Evolutionary conservation across 2,797 vertebrate species (phyloP).

Genomic region (Gymnopithys bicolor): DNA sequence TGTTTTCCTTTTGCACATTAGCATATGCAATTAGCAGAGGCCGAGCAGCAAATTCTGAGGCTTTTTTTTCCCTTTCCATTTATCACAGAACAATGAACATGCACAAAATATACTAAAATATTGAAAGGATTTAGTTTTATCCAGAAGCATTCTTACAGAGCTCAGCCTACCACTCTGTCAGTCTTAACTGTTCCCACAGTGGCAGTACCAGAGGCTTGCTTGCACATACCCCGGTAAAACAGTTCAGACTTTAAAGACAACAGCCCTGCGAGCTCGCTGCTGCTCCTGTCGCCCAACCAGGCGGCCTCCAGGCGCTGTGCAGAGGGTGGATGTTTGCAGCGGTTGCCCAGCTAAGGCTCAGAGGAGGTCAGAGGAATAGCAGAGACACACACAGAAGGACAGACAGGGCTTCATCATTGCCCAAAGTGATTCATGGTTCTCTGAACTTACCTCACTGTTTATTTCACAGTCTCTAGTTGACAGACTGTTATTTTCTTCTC

Average conservation of each 20-base stretch:
- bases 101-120: not conserved
- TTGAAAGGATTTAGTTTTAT: not conserved
- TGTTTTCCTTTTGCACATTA: not conserved
- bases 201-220: not conserved
- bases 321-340: not conserved
- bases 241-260: not conserved
- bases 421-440: not conserved
- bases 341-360: not conserved
- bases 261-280: not conserved
- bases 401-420: not conserved
- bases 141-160: not conserved
- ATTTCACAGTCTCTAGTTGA: not conserved
- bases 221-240: fast-evolving
- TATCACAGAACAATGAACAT: not conserved
- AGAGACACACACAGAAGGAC: not conserved
- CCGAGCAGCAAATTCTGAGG: not conserved
- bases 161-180: not conserved
- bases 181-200: not conserved
- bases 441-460: not conserved
- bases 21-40: not conserved
- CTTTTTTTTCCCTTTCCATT: not conserved
- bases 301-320: fast-evolving
- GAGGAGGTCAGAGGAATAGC: not conserved
- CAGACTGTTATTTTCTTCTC: not conserved
- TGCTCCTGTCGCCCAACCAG: not conserved